Base-by-base conservation (phyloP, 1,140 invertebrate genomes). In the Drosophila ambigua region DNA sequence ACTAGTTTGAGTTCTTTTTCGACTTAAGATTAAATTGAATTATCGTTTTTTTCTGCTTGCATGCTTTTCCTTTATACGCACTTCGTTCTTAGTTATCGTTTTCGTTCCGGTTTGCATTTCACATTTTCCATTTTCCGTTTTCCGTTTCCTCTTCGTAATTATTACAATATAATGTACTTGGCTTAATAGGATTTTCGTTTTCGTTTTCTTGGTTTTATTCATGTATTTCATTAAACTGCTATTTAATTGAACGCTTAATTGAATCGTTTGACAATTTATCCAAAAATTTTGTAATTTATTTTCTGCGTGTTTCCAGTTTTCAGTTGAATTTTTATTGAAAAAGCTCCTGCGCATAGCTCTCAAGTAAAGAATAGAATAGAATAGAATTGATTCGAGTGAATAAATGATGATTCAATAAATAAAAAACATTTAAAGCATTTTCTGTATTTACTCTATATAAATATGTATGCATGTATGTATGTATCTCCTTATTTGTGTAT, bases 211-310 rank as follows among this genome's bases (percentile, higher is more conserved):
- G 65, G 60, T 54, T 55, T 43, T 24, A 54, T 62, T 61, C 20
- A 20, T 20, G 20, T 20, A 20, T 51, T 64, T 39, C 4, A 4
- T 53, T 53, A 57, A 54, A 57, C 59, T 65, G 69, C 46, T 65
- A 60, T 83, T 59, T 84, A 83, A 82, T 83, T 83, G 80, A 83
- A 79, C 80, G 57, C 74, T 87, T 81, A 82, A 87, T 85, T 87
- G 81, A 85, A 87, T 85, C 82, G 82, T 73, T 85, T 74, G 81
- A 80, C 72, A 79, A 67, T 84, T 80, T 57, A 76, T 49, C 46
- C 66, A 84, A 83, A 69, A 55, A 71, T 52, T 31, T 69, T 31
- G n/a, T 69, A 57, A 49, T 55, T 26, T 44, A 24, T 41, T 61
- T 61, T 76, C 28, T 54, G 45, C 48, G 26, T 26, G 16, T 39